These are phyloP conservation scores for Drosophila limbata DNA, from an alignment of 2,888 invertebrate genomes.

Conservation along the genomic window DNA sequence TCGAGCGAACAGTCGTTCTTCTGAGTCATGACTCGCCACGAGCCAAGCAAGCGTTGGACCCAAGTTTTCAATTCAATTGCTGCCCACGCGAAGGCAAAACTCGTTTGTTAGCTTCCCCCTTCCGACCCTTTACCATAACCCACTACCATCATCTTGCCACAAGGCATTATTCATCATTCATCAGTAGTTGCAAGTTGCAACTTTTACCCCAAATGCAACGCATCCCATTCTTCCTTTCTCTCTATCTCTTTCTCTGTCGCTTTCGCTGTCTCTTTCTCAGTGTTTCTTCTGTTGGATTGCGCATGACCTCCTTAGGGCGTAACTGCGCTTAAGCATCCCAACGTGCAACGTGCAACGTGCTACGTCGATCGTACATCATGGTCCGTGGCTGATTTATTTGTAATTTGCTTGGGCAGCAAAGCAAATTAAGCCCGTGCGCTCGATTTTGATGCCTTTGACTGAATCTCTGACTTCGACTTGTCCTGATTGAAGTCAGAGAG, in stretches of 20 bases:
- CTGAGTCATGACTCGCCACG: conserved; percentile 73
- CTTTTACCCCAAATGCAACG: conserved; percentile 55
- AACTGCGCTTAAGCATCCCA: conserved; percentile 73
- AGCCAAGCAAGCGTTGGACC: conserved; percentile 59
- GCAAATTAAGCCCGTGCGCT: conserved; percentile 54
- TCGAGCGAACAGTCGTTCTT: conserved; percentile 28
- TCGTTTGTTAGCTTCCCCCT: conserved; percentile 38
- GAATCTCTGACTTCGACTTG: conserved; percentile 26
- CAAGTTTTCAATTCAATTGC: conserved; percentile 32
- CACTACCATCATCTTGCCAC: neutral
- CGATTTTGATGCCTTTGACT: conserved; percentile 56
- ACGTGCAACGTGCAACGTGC: conserved; percentile 23
- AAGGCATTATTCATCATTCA: conserved; percentile 44
- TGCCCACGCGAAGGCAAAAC: conserved; percentile 58
- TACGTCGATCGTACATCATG: conserved; percentile 20
- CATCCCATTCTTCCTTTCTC: conserved; percentile 41
- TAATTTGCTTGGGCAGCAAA: conserved; percentile 53
- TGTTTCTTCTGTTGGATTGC: conserved; percentile 19
- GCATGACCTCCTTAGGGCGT: conserved; percentile 76
- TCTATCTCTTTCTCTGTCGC: neutral
- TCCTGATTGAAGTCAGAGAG: conserved; percentile 24
- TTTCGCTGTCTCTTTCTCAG: neutral
- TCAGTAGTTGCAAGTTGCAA: conserved; percentile 46
- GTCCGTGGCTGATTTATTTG: conserved; percentile 60
- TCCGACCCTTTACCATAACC: neutral